Base-by-base conservation (phyloP, 2,888 invertebrate species). In the Melangyna quadrimaculata region DNA sequence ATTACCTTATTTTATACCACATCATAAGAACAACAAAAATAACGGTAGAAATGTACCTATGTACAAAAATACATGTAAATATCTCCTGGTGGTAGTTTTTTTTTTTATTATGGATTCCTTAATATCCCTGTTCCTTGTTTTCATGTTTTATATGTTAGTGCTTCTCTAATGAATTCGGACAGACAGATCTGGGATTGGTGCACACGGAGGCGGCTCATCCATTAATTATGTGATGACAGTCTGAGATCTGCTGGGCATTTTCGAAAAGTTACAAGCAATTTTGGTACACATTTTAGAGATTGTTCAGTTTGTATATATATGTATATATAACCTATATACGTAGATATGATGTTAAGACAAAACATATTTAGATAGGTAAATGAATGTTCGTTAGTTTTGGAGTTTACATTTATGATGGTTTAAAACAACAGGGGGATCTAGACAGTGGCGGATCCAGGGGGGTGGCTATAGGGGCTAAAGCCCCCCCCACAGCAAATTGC, bases 171-270 rank as follows among this genome's bases (percentile, higher is more conserved):
- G 84, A 86, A 86, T 80, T 86, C 72, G 72, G 84, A 86, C 84
- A 86, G 84, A 86, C 84, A 77, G 80, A 77, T 86, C 84, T 69
- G 75, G 84, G 80, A 86, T 86, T 86, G 77, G 84, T 84, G 80
- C 82, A 81, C 72, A 83, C 29, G 29, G 63, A 40, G 67, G 67
- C 48, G n/a, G 69, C 88, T 87, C 88, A 88, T 88, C 88, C 88
- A 88, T 88, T 88, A 88, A 88, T 88, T 88, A 88, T 78, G 88
- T 78, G 87, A 82, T 88, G 88, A 88, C 88, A 88, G 80, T 84
- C 81, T 72, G 72, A 81, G 80, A 86, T 86, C 80, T 86, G 84
- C 72, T 81, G 84, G 77, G 67, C 81, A 86, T 81, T 70, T 86
- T 72, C 72, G 81, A 77, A 86, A 75, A 77, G 75, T 86, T 57